Evolutionary conservation across 2,888 invertebrate species (phyloP).

Genomic region (Craniophora ligustri): DNA sequence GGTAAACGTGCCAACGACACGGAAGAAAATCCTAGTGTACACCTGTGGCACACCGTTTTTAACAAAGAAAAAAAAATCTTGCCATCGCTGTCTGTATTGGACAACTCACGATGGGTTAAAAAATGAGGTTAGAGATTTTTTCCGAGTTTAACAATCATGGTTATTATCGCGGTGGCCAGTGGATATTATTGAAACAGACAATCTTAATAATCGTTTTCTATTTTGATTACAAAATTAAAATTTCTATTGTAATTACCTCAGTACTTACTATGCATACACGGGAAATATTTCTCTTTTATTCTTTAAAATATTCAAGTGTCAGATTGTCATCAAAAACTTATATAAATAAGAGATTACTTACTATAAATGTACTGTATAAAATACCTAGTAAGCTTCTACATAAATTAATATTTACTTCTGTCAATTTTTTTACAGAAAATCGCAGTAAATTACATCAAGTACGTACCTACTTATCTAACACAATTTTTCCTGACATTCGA

Average conservation of each 20-base stretch:
- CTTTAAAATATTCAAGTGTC: background rate
- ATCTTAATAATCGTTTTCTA: conserved; percentile 29
- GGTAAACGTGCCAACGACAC: too few relatives aligned
- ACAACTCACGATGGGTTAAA: conserved; percentile 33
- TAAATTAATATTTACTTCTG: background rate
- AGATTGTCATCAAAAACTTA: conserved; percentile 9
- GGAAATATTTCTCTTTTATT: background rate
- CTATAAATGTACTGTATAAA: conserved; percentile 21
- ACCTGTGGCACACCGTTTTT: too few relatives aligned
- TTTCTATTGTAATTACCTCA: conserved; percentile 11
- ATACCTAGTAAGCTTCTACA: too few relatives aligned
- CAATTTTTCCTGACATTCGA: conserved; percentile 5
- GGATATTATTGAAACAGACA: conserved; percentile 22
- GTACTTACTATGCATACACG: background rate
- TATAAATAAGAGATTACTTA: conserved; percentile 11
- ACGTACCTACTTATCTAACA: background rate
- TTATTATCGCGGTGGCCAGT: conserved; percentile 31
- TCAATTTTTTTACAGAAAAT: background rate
- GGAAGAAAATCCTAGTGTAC: too few relatives aligned
- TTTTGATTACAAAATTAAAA: conserved; percentile 3
- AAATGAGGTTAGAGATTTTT: conserved; percentile 49
- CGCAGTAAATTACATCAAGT: too few relatives aligned
- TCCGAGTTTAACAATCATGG: conserved; percentile 32
- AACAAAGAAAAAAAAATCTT: too few relatives aligned
- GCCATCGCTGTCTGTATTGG: conserved; percentile 14